These are phyloP conservation scores for Tribolium freemani DNA, from an alignment of 2,888 invertebrate species.

Conservation along the genomic window DNA sequence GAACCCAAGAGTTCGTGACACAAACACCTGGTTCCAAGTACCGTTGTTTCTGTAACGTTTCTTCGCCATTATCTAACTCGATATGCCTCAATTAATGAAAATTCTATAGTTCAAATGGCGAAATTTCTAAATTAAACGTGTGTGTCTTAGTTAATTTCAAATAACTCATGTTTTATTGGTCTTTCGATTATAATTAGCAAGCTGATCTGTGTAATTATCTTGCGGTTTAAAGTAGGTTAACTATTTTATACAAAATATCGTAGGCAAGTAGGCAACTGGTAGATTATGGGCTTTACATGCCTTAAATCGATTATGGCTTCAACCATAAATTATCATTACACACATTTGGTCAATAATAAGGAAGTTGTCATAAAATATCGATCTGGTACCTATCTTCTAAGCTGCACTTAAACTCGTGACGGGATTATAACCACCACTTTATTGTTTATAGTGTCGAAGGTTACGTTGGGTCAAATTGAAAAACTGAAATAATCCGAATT, in stretches of 20 bases:
- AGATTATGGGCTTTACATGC: background rate
- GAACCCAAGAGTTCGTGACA: slow-evolving; percentile 30
- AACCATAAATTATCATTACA: background rate
- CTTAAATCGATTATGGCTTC: background rate
- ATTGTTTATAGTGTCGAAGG: background rate
- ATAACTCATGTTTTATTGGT: too few relatives aligned
- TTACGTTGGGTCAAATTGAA: background rate
- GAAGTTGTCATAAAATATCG: background rate
- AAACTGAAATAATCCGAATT: too few relatives aligned
- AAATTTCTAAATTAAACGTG: too few relatives aligned
- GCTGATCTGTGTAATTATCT: background rate
- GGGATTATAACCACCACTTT: background rate
- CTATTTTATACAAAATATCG: background rate
- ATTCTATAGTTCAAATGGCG: background rate
- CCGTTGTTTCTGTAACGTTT: slow-evolving; percentile 31
- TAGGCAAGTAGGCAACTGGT: background rate
- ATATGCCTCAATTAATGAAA: background rate
- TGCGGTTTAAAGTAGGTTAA: background rate
- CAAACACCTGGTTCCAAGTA: slow-evolving; percentile 35
- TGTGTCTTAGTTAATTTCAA: too few relatives aligned
- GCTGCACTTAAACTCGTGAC: background rate
- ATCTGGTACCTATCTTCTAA: background rate
- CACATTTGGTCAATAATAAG: background rate
- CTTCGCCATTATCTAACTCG: background rate
- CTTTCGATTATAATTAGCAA: background rate